These are phyloP conservation scores for Zosterops pallidus DNA, from an alignment of 2,113 vertebrate genomes.

Conservation along the genomic window DNA sequence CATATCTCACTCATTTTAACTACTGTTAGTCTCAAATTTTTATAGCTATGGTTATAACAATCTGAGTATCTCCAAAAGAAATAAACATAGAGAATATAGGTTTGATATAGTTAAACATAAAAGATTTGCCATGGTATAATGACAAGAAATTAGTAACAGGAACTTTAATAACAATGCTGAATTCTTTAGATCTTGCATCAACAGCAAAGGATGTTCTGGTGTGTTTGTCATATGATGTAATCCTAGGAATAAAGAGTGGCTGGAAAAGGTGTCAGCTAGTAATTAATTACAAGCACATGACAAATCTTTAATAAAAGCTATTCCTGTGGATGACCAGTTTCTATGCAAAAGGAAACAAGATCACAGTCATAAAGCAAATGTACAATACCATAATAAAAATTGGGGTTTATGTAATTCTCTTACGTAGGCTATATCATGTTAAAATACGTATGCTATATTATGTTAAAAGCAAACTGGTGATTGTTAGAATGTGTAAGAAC, in stretches of 20 bases:
- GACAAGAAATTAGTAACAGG: slow-evolving; percentile 13
- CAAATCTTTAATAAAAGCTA: neutral
- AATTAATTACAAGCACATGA: slow-evolving; percentile 7
- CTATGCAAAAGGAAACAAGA: neutral
- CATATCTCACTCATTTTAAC: neutral
- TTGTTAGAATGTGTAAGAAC: neutral
- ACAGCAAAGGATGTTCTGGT: slow-evolving; percentile 6
- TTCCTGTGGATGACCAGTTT: neutral
- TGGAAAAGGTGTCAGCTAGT: slow-evolving; percentile 50
- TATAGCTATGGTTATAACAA: neutral
- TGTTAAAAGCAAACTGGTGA: neutral
- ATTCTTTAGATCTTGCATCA: slow-evolving; percentile 43
- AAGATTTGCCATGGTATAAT: neutral
- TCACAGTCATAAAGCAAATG: neutral
- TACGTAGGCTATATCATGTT: neutral
- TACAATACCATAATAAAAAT: neutral
- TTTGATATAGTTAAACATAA: neutral
- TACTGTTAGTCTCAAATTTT: neutral
- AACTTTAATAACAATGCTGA: slow-evolving; percentile 24
- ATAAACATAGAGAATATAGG: neutral
- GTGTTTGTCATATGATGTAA: neutral
- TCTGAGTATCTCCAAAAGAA: neutral
- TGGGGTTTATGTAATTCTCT: neutral
- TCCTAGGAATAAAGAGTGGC: slow-evolving; percentile 43
- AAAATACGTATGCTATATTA: neutral